A percentile compares a stretch with the other conserved stretches of the same genome.
These are phyloP conservation scores for Anhinga anhinga DNA, from an alignment of 2,113 vertebrate genomes.

Conservation along the genomic window DNA sequence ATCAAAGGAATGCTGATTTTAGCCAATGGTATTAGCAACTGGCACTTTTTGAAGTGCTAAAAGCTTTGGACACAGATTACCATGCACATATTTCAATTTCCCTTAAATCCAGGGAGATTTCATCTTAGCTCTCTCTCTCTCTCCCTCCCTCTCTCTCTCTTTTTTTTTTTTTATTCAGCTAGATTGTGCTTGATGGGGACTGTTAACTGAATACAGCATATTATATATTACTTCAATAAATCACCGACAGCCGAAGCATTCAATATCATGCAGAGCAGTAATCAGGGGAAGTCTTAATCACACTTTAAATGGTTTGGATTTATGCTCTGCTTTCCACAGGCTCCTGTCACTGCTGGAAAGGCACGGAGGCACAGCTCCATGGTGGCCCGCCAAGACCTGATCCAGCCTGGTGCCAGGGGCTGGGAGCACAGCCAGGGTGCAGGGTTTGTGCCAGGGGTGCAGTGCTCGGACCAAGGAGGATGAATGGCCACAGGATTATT, in stretches of 20 bases:
- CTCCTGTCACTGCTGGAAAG: background rate
- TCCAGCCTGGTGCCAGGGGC: background rate
- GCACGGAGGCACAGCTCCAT: fast-evolving
- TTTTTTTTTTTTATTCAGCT: background rate
- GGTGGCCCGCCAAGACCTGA: background rate
- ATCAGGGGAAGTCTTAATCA: conserved; percentile 64
- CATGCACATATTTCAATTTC: conserved; percentile 14
- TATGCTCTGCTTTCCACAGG: conserved; percentile 1
- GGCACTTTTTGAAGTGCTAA: conserved; percentile 40
- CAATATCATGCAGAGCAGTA: conserved; percentile 51
- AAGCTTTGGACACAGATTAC: conserved; percentile 42
- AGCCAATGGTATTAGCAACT: background rate
- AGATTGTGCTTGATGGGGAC: conserved; percentile 49
- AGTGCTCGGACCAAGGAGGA: fast-evolving
- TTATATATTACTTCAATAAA: conserved; percentile 59
- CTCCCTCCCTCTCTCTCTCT: fast-evolving
- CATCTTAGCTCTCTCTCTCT: background rate
- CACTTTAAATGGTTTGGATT: conserved; percentile 58
- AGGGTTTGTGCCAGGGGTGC: background rate
- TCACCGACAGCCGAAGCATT: conserved; percentile 13
- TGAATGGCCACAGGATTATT: background rate
- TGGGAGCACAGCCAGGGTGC: background rate
- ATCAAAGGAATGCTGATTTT: background rate
- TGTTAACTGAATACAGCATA: conserved; percentile 43
- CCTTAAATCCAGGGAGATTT: conserved; percentile 48